phyloP scores from a whole-genome alignment of 2,797 vertebrate species.

The Pteropus rufus region DNA sequence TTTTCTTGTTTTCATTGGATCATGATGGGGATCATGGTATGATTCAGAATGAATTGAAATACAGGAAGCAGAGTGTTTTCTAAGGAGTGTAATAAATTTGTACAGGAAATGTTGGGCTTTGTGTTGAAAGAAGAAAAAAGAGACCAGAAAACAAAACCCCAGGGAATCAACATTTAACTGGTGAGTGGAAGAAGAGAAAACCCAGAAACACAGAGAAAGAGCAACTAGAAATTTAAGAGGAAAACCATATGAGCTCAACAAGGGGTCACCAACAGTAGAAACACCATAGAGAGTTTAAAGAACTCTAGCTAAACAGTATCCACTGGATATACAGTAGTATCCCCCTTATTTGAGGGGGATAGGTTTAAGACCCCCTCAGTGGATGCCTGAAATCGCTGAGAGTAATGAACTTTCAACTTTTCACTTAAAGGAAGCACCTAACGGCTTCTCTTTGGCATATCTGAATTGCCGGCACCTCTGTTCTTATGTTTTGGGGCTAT shows the following conservation, averaged over 20 bases:
- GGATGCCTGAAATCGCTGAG: not conserved
- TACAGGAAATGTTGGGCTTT: not conserved
- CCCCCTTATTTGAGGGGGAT: not conserved
- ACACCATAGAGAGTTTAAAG: not conserved
- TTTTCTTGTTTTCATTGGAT: not conserved
- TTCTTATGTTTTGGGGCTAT: not conserved
- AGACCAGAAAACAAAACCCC: not conserved
- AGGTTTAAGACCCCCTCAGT: not conserved
- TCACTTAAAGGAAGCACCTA: not conserved
- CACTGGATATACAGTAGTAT: not conserved
- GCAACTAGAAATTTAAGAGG: not conserved
- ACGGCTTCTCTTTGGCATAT: not conserved
- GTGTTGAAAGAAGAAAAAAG: not conserved
- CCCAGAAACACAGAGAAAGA: not conserved
- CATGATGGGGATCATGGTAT: not conserved
- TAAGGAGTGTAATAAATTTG: not conserved
- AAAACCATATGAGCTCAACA: not conserved
- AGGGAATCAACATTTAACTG: not conserved
- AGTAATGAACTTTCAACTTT: not conserved
- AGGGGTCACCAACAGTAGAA: not conserved
- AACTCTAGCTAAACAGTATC: not conserved
- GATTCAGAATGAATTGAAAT: not conserved
- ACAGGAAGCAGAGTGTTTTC: not conserved
- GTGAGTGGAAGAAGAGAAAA: not conserved
- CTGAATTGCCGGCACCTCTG: not conserved